phyloP scores from a whole-genome alignment of 2,113 vertebrate species.

The Callocephalon fimbriatum region DNA sequence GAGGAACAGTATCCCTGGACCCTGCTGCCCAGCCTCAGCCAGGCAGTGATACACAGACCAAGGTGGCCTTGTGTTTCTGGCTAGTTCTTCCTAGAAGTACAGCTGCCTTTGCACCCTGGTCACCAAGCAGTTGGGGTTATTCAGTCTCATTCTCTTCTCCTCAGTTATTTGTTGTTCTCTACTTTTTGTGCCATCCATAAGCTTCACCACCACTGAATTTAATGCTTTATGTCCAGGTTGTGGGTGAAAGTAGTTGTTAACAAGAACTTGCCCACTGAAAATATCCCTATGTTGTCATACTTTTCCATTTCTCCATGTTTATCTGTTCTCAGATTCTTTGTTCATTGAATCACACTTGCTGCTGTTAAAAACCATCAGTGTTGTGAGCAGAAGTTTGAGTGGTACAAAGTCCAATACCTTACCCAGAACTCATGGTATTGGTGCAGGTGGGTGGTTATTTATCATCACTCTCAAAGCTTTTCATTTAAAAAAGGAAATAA shows the following conservation, averaged over 20 bases:
- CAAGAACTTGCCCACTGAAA: not conserved
- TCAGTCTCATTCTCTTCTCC: not conserved
- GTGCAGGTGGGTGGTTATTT: not conserved
- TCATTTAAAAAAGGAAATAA: not conserved
- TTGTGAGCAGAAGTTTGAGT: not conserved
- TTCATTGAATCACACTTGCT: fast-evolving
- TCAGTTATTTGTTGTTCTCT: not conserved
- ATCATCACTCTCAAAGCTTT: not conserved
- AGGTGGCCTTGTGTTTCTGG: not conserved
- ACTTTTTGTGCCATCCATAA: not conserved
- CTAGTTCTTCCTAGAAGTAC: not conserved
- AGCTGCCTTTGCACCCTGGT: not conserved
- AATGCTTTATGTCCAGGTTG: not conserved
- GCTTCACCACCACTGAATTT: not conserved
- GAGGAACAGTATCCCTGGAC: not conserved
- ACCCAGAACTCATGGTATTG: fast-evolving
- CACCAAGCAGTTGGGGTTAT: not conserved
- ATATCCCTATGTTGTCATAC: fast-evolving
- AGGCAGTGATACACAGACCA: not conserved
- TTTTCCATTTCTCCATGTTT: not conserved
- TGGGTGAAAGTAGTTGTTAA: not conserved
- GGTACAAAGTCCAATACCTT: not conserved
- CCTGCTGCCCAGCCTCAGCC: not conserved
- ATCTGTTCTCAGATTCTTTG: not conserved
- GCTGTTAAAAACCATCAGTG: fast-evolving